phyloP scores from a whole-genome alignment of 2,797 vertebrate species.

The Champsocephalus gunnari region DNA sequence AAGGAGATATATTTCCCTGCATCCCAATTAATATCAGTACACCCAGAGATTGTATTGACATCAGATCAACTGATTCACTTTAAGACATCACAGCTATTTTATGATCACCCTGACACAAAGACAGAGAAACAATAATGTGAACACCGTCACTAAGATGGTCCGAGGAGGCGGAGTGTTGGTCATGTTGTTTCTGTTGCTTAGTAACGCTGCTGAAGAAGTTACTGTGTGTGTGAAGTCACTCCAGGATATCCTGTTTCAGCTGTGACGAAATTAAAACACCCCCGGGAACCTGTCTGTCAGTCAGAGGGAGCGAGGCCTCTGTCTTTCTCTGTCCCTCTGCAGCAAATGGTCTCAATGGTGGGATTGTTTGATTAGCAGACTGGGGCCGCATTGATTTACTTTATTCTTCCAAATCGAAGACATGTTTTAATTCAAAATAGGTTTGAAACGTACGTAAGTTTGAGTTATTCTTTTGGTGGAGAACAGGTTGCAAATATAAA shows the following conservation, averaged over 20 bases:
- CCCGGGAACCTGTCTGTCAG: constrained; percentile 16
- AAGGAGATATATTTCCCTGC: background rate
- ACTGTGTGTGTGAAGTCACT: constrained; percentile 75
- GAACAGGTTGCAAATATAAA: constrained; percentile 1
- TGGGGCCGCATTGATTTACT: background rate
- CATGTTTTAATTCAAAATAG: background rate
- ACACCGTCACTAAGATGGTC: constrained; percentile 8
- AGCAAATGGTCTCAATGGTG: background rate
- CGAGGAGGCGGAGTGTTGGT: constrained; percentile 23
- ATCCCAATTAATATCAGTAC: background rate
- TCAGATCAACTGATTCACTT: background rate
- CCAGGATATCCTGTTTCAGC: constrained; percentile 87
- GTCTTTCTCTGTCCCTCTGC: background rate
- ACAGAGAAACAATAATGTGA: constrained; percentile 21
- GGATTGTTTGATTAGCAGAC: background rate
- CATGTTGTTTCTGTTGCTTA: constrained; percentile 77
- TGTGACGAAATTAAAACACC: constrained; percentile 70
- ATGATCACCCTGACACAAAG: constrained; percentile 3
- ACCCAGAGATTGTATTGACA: background rate
- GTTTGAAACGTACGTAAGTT: background rate
- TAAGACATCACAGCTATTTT: background rate
- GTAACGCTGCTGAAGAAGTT: constrained; percentile 73
- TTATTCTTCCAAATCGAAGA: background rate
- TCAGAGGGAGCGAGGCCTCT: constrained; percentile 9
- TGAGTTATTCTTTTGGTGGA: background rate